A percentile compares a stretch with the other conserved stretches of the same genome.
Conservation (phyloP, 2,888 invertebrate species). For the Eurytoma californica region DNA sequence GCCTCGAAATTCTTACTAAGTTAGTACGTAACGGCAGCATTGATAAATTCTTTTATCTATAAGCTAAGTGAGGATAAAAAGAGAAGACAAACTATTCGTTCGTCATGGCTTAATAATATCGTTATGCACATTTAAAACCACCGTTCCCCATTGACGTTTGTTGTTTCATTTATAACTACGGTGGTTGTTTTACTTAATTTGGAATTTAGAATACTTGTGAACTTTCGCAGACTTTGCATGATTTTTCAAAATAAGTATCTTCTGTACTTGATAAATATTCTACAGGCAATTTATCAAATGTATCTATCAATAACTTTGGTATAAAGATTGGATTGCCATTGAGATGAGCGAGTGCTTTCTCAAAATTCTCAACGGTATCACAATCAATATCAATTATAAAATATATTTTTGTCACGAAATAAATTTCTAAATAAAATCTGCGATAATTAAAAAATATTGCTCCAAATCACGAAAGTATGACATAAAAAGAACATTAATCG, state of each 20-base stretch:
- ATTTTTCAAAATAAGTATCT: neutral
- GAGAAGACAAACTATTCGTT: slow-evolving; percentile 36
- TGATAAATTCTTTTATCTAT: slow-evolving; percentile 32
- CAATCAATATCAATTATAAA: too few species aligned
- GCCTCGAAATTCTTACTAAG: slow-evolving; percentile 16
- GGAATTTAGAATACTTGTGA: neutral
- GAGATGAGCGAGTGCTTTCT: too few species aligned
- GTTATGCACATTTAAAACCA: slow-evolving; percentile 32
- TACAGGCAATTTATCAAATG: neutral
- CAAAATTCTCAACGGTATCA: too few species aligned
- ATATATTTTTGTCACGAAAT: too few species aligned
- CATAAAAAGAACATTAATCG: too few species aligned
- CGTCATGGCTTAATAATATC: slow-evolving; percentile 47
- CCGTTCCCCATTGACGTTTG: slow-evolving; percentile 52
- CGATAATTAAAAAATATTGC: too few species aligned
- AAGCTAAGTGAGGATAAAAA: slow-evolving; percentile 30
- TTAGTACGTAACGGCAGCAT: slow-evolving; percentile 40
- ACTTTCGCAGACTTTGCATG: neutral
- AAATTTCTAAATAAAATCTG: too few species aligned
- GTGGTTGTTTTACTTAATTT: slow-evolving; percentile 18
- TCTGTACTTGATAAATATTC: too few species aligned
- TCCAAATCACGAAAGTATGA: too few species aligned
- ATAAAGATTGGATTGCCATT: neutral
- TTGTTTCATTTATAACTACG: slow-evolving; percentile 44
- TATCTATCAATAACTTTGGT: neutral